A percentile compares a stretch with the other conserved stretches of the same genome.
phyloP scores from a whole-genome alignment of 2,888 invertebrate genomes.

The Labia minor region DNA sequence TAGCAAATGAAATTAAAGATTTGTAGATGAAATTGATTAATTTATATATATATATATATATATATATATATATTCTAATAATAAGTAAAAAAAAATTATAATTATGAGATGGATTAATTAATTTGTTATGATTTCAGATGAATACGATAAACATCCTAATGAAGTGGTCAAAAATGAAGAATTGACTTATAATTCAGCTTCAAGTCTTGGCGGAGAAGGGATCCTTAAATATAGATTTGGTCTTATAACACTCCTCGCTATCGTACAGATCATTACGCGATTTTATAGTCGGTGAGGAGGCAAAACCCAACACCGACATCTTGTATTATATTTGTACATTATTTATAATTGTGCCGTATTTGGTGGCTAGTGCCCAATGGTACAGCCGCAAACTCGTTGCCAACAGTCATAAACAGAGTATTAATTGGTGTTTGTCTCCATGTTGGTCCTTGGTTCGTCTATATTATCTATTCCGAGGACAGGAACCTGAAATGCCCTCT shows the following conservation, averaged over 20 bases:
- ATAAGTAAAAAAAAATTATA: no score
- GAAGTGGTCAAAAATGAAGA: constrained; percentile 90
- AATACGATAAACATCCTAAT: constrained; percentile 78
- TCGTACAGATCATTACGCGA: constrained; percentile 19
- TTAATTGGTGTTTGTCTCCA: constrained; percentile 13
- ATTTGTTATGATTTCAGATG: constrained; percentile 57
- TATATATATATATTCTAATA: no score
- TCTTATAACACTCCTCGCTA: background rate
- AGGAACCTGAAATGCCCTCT: background rate
- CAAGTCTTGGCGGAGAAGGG: background rate
- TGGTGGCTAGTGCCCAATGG: constrained; percentile 21
- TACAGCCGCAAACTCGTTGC: constrained; percentile 2
- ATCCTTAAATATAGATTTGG: background rate
- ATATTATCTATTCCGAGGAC: constrained; percentile 7
- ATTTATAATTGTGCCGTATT: constrained; percentile 25
- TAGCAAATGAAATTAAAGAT: no score
- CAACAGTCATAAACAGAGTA: constrained; percentile 13
- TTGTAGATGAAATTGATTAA: no score
- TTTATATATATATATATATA: no score
- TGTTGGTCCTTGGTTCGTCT: constrained; percentile 13
- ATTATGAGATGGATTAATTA: no score
- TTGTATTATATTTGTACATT: constrained; percentile 27
- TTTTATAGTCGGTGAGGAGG: constrained; percentile 27
- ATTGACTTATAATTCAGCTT: constrained; percentile 55
- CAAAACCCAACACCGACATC: constrained; percentile 17